A percentile compares a stretch with the other conserved stretches of the same genome.
phyloP scores from a whole-genome alignment of 2,888 invertebrate genomes.

The Meghimatium bilineatum region DNA sequence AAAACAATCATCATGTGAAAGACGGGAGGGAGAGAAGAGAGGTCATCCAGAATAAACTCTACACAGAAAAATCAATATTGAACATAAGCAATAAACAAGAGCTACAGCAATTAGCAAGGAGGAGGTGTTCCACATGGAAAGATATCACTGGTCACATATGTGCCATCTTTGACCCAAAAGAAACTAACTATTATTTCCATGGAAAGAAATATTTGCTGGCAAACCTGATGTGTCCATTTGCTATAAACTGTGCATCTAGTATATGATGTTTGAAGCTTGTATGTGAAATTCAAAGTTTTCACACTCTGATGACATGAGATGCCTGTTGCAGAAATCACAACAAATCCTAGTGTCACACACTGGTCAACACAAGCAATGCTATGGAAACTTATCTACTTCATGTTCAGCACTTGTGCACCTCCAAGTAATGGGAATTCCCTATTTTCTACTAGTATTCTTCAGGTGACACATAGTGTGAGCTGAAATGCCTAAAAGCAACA shows the following conservation, averaged over 20 bases:
- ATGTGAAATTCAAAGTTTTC: neutral
- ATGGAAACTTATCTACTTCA: neutral
- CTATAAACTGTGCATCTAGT: neutral
- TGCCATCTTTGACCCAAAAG: too few species aligned
- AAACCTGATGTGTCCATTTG: conserved; percentile 9
- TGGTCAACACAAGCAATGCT: conserved; percentile 6
- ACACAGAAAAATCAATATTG: too few species aligned
- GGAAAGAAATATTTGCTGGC: neutral
- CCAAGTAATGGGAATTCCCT: conserved; percentile 7
- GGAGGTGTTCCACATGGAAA: too few species aligned
- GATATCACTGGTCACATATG: too few species aligned
- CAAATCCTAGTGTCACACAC: neutral
- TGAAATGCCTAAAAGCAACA: too few species aligned
- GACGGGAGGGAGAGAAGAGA: too few species aligned
- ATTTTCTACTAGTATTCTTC: neutral
- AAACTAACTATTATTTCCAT: too few species aligned
- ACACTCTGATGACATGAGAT: neutral
- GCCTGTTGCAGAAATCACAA: neutral
- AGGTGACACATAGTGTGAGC: too few species aligned
- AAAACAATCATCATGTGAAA: too few species aligned
- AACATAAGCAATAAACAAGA: too few species aligned
- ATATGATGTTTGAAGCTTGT: neutral
- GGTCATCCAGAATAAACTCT: too few species aligned
- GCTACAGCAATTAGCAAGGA: too few species aligned
- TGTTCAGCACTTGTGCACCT: neutral